Percentiles rank a stretch among this genome's conserved stretches.
Conservation (phyloP, 2,113 vertebrate species). For the Strix aluco region DNA sequence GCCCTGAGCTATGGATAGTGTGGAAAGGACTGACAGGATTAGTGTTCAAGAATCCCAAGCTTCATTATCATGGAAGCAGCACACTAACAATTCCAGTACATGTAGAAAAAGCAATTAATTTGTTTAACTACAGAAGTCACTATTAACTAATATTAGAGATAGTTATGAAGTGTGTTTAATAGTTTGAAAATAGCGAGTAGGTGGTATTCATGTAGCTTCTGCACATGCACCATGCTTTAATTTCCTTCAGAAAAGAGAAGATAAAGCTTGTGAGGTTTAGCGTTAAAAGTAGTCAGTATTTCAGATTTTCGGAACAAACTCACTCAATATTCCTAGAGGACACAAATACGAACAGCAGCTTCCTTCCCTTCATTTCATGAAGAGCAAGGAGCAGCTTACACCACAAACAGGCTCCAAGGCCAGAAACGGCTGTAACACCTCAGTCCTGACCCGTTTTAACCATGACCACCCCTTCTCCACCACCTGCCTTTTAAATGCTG, state of each 20-base stretch:
- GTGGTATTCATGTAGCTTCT: not conserved
- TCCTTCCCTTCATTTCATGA: not conserved
- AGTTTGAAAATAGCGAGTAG: not conserved
- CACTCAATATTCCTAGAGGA: not conserved
- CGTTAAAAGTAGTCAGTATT: not conserved
- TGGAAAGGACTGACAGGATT: not conserved
- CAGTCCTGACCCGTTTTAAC: not conserved
- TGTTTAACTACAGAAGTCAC: not conserved
- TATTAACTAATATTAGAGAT: not conserved
- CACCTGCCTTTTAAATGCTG: not conserved
- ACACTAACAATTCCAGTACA: not conserved
- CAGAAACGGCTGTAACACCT: rapidly evolving
- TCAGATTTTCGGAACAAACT: not conserved
- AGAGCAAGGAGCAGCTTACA: not conserved
- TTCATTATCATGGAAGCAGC: not conserved
- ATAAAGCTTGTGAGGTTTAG: not conserved
- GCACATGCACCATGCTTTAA: rapidly evolving
- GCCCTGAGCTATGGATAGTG: not conserved
- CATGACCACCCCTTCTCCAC: not conserved
- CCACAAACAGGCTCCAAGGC: not conserved
- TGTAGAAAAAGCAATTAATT: not conserved
- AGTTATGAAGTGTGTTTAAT: not conserved
- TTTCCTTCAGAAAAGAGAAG: not conserved
- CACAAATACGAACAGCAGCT: not conserved
- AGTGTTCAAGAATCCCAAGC: rapidly evolving